Percentiles rank a stretch among this genome's conserved stretches.
These are phyloP conservation scores for Sphaerophoria rueppellii DNA, from an alignment of 2,888 invertebrate genomes.

Conservation along the genomic window DNA sequence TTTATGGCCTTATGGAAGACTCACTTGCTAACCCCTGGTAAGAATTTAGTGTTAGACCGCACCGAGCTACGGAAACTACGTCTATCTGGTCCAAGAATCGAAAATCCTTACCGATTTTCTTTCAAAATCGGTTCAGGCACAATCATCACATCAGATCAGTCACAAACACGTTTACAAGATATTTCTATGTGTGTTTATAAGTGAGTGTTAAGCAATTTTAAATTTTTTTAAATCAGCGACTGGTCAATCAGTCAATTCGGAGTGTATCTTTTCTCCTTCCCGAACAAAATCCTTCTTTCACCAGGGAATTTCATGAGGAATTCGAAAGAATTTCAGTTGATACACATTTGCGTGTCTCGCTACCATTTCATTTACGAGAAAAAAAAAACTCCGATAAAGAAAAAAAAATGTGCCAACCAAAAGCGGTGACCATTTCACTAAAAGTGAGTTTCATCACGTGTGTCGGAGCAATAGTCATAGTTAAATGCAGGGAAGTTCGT, in stretches of 20 bases:
- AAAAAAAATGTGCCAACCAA: conserved; percentile 13
- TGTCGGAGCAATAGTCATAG: conserved; percentile 28
- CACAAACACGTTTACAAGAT: too few species aligned
- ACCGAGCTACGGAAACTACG: too few species aligned
- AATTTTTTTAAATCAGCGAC: too few species aligned
- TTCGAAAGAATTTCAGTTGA: not conserved
- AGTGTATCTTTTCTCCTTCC: not conserved
- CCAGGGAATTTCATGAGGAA: not conserved
- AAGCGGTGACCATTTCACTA: conserved; percentile 54
- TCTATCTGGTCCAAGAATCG: too few species aligned
- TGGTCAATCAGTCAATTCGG: not conserved
- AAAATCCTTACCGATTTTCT: too few species aligned
- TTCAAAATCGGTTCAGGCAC: too few species aligned
- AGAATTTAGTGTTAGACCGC: too few species aligned
- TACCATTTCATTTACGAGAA: conserved; percentile 6
- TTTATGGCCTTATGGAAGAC: too few species aligned
- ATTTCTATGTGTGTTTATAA: too few species aligned
- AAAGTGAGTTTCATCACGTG: conserved; percentile 55
- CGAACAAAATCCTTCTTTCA: not conserved
- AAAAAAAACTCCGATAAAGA: not conserved
- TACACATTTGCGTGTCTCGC: conserved; percentile 46
- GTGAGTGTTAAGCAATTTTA: too few species aligned
- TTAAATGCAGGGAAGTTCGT: conserved; percentile 1
- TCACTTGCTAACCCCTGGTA: too few species aligned
- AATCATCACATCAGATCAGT: too few species aligned